Conservation (phyloP, 2,797 vertebrate genomes). For the Zalophus californianus region DNA sequence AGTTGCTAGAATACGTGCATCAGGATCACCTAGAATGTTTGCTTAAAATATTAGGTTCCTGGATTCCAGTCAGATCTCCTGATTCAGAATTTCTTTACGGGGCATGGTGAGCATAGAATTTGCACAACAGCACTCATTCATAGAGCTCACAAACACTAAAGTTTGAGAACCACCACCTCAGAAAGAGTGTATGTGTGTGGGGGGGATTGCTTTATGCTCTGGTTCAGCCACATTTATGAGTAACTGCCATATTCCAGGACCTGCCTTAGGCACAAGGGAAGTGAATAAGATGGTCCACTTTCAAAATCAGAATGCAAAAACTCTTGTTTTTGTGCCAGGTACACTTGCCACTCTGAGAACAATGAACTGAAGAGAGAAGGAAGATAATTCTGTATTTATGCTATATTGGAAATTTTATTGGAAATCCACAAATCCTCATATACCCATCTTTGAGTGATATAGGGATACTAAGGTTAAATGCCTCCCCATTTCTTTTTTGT, state of each 20-base stretch:
- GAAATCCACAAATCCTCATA: constrained; percentile 50
- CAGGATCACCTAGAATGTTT: background rate
- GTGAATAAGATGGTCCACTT: background rate
- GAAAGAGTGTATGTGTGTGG: background rate
- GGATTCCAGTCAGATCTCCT: background rate
- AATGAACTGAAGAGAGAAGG: constrained; percentile 33
- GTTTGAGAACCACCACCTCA: background rate
- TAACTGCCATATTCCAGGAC: background rate
- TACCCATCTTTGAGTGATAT: constrained; percentile 52
- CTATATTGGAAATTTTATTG: constrained; percentile 68
- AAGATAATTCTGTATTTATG: constrained; percentile 31
- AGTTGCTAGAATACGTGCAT: background rate
- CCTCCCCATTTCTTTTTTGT: constrained; percentile 48
- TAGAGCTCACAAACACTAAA: background rate
- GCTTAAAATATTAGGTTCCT: background rate
- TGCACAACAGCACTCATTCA: background rate
- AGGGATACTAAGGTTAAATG: constrained; percentile 59
- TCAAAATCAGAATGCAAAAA: constrained; percentile 23
- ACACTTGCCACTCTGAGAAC: background rate
- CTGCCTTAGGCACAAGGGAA: background rate
- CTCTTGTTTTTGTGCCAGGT: background rate
- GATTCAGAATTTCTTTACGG: background rate
- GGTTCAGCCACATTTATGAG: background rate
- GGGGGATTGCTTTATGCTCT: background rate
- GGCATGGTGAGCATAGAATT: background rate